These are phyloP conservation scores for Pteropus rufus DNA, from an alignment of 2,797 vertebrate genomes.

Conservation along the genomic window DNA sequence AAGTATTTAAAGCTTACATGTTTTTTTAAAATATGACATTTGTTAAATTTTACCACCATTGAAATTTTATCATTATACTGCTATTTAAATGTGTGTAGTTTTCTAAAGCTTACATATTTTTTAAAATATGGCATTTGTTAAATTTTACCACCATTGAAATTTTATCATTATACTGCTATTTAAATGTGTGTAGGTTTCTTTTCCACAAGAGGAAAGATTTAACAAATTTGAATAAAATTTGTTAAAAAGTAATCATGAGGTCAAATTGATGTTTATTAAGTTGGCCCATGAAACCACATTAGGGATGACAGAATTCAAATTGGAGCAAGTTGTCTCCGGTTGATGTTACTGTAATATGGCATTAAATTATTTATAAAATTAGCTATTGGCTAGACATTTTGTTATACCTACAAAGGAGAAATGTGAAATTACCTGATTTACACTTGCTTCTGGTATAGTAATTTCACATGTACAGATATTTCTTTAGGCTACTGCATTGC, in stretches of 20 bases:
- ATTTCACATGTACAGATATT: not conserved
- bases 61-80: not conserved
- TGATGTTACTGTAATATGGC: not conserved
- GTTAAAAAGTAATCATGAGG: not conserved
- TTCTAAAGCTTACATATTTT: not conserved
- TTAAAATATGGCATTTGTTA: not conserved
- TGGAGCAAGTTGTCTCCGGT: not conserved
- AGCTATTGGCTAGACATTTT: not conserved
- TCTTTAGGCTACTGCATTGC: not conserved
- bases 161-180: not conserved
- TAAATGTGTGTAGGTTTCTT: not conserved
- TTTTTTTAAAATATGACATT: not conserved
- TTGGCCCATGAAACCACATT: not conserved
- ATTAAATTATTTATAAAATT: not conserved
- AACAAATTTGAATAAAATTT: not conserved
- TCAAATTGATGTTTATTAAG: not conserved
- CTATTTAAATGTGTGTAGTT: not conserved
- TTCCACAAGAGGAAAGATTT: conserved; percentile 17
- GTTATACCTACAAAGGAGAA: not conserved
- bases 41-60: conserved; percentile 17
- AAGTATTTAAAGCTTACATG: not conserved
- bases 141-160: not conserved
- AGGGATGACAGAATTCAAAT: not conserved
- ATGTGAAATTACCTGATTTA: not conserved
- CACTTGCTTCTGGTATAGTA: not conserved